A percentile compares a stretch with the other conserved stretches of the same genome.
Evolutionary conservation across 2,797 vertebrate genomes (phyloP).

Genomic region (Orientallactaga sibirica): DNA sequence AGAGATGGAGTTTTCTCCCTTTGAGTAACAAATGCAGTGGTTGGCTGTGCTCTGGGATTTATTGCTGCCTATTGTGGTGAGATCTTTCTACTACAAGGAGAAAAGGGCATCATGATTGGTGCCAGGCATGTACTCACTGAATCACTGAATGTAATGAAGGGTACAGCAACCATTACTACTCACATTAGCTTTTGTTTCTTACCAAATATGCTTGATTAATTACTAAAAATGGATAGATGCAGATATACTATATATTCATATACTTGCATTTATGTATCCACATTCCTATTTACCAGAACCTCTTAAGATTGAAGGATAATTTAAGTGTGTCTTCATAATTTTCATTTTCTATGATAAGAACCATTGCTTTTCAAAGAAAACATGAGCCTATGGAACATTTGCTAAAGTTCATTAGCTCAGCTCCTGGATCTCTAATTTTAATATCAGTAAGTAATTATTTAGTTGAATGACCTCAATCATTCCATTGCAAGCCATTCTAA

Average conservation of each 20-base stretch:
- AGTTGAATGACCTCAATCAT: background rate
- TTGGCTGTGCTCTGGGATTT: background rate
- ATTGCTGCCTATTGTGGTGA: background rate
- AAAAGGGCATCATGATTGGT: background rate
- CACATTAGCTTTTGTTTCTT: slow-evolving; percentile 3
- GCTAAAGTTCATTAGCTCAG: background rate
- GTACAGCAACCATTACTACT: background rate
- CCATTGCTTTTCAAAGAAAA: background rate
- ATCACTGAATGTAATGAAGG: background rate
- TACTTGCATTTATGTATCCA: background rate
- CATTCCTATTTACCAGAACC: background rate
- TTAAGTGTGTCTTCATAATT: background rate
- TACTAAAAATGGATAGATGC: background rate
- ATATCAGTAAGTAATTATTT: background rate
- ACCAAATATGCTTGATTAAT: background rate
- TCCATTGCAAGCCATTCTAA: background rate
- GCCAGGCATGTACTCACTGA: background rate
- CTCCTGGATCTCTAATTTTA: background rate
- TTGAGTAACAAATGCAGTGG: background rate
- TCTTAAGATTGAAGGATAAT: background rate
- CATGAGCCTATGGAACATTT: background rate
- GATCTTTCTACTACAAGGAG: background rate
- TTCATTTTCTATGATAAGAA: slow-evolving; percentile 7
- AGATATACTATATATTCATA: background rate
- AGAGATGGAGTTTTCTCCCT: background rate